Evolutionary conservation across 1,140 invertebrate species (phyloP).

Genomic region (Diplogasteroides magnus): DNA sequence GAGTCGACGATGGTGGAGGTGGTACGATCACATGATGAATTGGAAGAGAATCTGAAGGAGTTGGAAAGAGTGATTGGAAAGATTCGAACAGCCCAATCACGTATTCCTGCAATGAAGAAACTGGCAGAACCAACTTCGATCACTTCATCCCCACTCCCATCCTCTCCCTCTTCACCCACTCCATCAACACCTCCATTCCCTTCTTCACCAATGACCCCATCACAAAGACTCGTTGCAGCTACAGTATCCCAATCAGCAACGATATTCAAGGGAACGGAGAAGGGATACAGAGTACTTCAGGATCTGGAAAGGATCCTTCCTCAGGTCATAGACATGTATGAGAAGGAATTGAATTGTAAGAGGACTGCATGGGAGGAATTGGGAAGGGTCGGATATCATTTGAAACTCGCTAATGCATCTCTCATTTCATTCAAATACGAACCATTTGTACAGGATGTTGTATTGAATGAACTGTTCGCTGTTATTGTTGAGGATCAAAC

Average conservation of each 20-base stretch:
- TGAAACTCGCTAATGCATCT: conserved; percentile 17
- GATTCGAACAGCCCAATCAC: conserved; percentile 6
- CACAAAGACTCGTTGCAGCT: too few relatives aligned
- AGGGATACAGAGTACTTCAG: conserved; percentile 10
- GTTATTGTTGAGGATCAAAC: conserved; percentile 8
- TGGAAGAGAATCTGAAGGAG: conserved; percentile 1
- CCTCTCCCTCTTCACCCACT: not conserved
- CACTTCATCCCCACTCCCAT: not conserved
- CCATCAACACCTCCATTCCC: not conserved
- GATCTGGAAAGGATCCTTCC: conserved; percentile 8
- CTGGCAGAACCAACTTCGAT: not conserved
- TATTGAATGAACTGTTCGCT: conserved; percentile 23
- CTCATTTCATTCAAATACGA: conserved; percentile 28
- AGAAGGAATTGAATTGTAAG: conserved; percentile 31
- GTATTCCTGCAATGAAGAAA: conserved; percentile 10
- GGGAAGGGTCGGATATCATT: conserved; percentile 19
- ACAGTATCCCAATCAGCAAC: not conserved
- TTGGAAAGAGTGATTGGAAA: conserved; percentile 7
- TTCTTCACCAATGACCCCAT: not conserved
- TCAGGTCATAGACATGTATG: conserved; percentile 24
- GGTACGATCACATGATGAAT: not conserved
- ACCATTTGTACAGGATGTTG: conserved; percentile 26
- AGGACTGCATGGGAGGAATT: conserved; percentile 29
- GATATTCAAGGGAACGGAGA: not conserved
- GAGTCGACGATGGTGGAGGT: not conserved